These are phyloP conservation scores for Loxodonta africana DNA, from an alignment of 2,113 vertebrate genomes.

Conservation along the genomic window DNA sequence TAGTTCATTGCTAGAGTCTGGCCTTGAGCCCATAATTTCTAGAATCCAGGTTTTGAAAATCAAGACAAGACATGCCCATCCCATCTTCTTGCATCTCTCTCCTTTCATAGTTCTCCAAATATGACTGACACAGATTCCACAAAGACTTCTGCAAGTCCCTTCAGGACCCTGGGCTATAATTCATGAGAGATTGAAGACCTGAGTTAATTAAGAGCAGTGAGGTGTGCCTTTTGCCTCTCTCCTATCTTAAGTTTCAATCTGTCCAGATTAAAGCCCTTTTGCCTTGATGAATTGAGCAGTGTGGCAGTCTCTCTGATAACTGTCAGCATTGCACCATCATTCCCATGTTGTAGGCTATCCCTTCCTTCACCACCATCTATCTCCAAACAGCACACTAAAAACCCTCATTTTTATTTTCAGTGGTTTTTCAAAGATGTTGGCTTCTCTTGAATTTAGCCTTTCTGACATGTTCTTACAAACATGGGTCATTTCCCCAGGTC, in stretches of 20 bases:
- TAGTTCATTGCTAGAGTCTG: conserved; percentile 29
- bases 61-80: conserved; percentile 55
- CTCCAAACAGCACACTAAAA: neutral
- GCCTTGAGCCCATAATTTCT: conserved; percentile 58
- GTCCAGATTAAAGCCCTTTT: conserved; percentile 51
- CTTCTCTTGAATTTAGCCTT: neutral
- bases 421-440: neutral
- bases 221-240: conserved; percentile 29
- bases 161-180: conserved; percentile 59
- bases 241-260: conserved; percentile 62
- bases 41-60: conserved; percentile 63
- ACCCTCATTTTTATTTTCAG: conserved; percentile 5
- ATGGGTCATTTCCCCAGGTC: neutral
- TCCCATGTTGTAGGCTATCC: neutral
- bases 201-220: conserved; percentile 71
- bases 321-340: neutral
- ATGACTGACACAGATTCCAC: conserved; percentile 39
- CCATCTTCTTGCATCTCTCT: neutral
- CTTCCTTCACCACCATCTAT: neutral
- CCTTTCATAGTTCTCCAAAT: conserved; percentile 41
- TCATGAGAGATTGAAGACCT: conserved; percentile 46
- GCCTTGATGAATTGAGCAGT: conserved; percentile 44
- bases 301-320: neutral
- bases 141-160: conserved; percentile 67
- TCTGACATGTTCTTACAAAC: neutral